These are phyloP conservation scores for Heliconius aoede DNA, from an alignment of 2,888 invertebrate genomes.

Conservation along the genomic window DNA sequence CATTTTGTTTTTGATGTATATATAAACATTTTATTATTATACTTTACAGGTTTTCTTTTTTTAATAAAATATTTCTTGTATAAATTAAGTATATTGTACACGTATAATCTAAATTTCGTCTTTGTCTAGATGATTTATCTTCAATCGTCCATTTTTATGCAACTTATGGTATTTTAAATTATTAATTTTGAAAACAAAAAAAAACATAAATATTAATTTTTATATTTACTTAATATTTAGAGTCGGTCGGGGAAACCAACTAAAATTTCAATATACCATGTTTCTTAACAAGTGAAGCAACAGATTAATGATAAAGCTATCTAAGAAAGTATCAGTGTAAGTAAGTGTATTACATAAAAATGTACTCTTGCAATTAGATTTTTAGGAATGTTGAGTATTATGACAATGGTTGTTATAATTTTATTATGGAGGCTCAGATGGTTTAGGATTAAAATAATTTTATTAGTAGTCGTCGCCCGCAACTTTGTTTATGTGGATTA, in stretches of 20 bases:
- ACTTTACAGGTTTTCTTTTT: background rate
- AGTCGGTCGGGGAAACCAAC: background rate
- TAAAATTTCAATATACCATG: conserved; percentile 13
- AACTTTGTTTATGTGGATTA: too few relatives aligned
- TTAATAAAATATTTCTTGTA: background rate
- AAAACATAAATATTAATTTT: background rate
- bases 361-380: conserved; percentile 15
- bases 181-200: background rate
- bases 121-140: background rate
- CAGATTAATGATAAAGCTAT: conserved; percentile 44
- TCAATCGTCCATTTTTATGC: too few relatives aligned
- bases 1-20: background rate
- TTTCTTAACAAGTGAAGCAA: conserved; percentile 40
- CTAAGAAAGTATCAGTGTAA: conserved; percentile 44
- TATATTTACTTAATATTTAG: background rate
- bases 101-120: background rate
- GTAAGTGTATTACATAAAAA: conserved; percentile 28
- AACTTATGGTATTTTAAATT: background rate
- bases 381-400: conserved; percentile 17
- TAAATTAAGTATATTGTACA: background rate
- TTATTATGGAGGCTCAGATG: background rate
- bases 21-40: background rate
- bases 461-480: background rate
- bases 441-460: background rate
- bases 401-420: background rate